phyloP scores from a whole-genome alignment of 2,888 invertebrate genomes.

The Oegoconia quadripuncta region DNA sequence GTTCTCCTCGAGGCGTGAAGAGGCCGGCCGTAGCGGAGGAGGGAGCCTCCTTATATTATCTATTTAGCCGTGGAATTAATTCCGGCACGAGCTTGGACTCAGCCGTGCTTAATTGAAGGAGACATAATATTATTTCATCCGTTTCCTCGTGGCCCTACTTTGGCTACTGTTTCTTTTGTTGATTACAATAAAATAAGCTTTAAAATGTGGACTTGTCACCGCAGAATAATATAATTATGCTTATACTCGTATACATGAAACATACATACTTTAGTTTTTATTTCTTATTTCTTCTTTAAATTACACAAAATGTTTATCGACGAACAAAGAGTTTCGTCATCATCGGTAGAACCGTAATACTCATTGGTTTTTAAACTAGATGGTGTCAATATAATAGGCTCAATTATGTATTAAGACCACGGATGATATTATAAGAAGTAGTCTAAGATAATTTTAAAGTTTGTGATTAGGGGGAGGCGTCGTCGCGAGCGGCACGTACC shows the following conservation, averaged over 20 bases:
- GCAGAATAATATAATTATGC: no score
- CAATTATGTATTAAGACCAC: conserved; percentile 27
- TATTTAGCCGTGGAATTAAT: conserved; percentile 74
- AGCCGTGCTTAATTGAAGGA: conserved; percentile 61
- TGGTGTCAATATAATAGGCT: conserved; percentile 12
- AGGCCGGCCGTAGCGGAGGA: conserved; percentile 48
- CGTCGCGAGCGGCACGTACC: conserved; percentile 48
- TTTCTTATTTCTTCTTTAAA: no score
- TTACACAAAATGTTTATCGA: no score
- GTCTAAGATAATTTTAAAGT: conserved; percentile 68
- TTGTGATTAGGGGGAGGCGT: conserved; percentile 57
- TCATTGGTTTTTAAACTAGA: no score
- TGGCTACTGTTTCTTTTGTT: conserved; percentile 5
- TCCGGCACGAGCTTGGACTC: conserved; percentile 52
- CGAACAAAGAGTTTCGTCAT: no score
- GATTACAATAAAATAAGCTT: background rate
- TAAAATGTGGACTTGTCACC: no score
- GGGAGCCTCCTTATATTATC: conserved; percentile 70
- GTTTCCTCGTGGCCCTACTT: conserved; percentile 22
- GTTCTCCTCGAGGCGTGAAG: conserved; percentile 78
- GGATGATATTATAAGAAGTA: conserved; percentile 35
- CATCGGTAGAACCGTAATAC: no score
- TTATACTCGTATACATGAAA: no score
- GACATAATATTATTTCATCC: conserved; percentile 54
- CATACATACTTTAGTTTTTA: no score